phyloP scores from a whole-genome alignment of 2,797 vertebrate species.

The Coluber constrictor region DNA sequence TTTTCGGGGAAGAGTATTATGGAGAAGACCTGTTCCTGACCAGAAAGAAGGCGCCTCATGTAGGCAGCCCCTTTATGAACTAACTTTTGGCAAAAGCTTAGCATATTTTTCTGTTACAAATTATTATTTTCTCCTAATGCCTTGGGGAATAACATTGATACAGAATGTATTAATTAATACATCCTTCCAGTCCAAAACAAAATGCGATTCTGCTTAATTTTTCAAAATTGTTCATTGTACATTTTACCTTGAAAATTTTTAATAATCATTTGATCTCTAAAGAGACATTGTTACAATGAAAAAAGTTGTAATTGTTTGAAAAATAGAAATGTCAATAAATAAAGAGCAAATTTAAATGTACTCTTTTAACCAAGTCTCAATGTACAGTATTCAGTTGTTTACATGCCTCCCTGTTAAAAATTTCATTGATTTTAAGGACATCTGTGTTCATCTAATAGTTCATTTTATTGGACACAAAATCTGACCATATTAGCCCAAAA shows the following conservation, averaged over 20 bases:
- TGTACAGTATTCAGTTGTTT: slow-evolving; percentile 27
- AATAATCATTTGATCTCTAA: not conserved
- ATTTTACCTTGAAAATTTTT: slow-evolving; percentile 13
- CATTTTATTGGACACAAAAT: slow-evolving; percentile 31
- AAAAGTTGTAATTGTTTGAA: not conserved
- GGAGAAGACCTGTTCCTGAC: not conserved
- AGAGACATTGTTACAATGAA: not conserved
- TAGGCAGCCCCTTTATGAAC: not conserved
- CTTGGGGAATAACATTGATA: not conserved
- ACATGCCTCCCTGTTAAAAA: not conserved
- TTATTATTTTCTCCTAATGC: not conserved
- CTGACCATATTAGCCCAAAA: slow-evolving; percentile 14
- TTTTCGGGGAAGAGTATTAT: not conserved
- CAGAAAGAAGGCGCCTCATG: not conserved
- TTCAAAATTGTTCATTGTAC: not conserved
- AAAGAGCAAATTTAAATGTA: not conserved
- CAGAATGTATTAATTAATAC: not conserved
- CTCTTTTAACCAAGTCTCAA: slow-evolving; percentile 2
- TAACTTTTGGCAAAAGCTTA: not conserved
- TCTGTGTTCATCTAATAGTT: not conserved
- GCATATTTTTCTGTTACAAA: not conserved
- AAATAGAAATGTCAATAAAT: not conserved
- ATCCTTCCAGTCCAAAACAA: not conserved
- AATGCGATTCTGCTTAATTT: not conserved
- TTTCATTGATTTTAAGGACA: not conserved